A percentile compares a stretch with the other conserved stretches of the same genome.
Conservation (phyloP, 2,888 invertebrate genomes). For the Conistra vaccinii region DNA sequence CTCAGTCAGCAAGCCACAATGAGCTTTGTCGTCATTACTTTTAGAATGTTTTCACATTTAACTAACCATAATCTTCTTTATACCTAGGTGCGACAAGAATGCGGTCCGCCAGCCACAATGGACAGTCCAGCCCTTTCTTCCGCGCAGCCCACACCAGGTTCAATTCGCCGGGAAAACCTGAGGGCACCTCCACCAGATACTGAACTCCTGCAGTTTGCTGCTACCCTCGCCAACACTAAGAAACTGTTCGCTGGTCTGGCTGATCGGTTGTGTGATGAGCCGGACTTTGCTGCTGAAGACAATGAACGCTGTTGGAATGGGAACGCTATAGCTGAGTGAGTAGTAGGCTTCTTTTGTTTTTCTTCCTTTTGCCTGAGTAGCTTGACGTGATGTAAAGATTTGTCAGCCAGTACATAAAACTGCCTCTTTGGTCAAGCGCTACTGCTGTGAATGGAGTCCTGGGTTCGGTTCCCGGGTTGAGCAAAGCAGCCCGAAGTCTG, state of each 20-base stretch:
- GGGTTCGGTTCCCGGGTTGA: too few relatives aligned
- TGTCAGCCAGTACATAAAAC: too few relatives aligned
- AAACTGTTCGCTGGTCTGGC: constrained; percentile 96
- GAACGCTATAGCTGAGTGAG: constrained; percentile 94
- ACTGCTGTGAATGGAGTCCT: too few relatives aligned
- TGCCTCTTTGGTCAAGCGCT: too few relatives aligned
- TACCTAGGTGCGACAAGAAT: constrained; percentile 84
- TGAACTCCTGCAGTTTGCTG: constrained; percentile 92
- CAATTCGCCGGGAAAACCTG: constrained; percentile 83
- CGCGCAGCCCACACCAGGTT: constrained; percentile 74
- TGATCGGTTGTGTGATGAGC: constrained; percentile 94
- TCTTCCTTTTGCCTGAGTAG: background rate
- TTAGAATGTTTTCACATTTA: background rate
- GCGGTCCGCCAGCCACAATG: constrained; percentile 82
- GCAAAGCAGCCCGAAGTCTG: too few relatives aligned
- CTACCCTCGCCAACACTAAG: constrained; percentile 93
- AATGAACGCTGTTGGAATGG: constrained; percentile 96
- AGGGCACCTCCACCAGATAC: constrained; percentile 92
- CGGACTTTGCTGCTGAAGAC: constrained; percentile 92
- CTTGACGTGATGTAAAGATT: background rate
- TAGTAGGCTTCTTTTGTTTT: constrained; percentile 67
- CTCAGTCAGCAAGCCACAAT: background rate
- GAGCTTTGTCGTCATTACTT: background rate
- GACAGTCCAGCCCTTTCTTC: constrained; percentile 73
- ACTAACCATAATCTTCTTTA: constrained; percentile 21